Evolutionary conservation across 30 jellyfish, hydroid and myxozoan species (phyloP).

Genomic region (Pseudorhiza aurosa): DNA sequence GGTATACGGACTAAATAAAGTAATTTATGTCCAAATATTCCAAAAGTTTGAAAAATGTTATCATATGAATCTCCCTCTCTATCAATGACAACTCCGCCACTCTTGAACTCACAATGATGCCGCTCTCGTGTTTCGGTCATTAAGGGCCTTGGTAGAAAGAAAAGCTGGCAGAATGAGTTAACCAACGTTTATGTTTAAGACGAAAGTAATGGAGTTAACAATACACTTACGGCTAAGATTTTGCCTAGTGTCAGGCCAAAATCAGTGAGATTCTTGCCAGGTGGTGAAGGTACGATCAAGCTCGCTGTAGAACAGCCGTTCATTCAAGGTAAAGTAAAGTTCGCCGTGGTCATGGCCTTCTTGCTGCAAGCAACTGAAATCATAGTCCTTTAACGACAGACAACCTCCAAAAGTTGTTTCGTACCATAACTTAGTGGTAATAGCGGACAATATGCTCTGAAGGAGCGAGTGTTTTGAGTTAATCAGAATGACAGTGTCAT

Average conservation of each 20-base stretch:
- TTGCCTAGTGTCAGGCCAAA: slow-evolving; percentile 37
- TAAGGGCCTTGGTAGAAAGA: no score
- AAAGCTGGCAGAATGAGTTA: no score
- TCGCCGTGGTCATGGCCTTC: slow-evolving; percentile 17
- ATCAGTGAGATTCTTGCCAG: slow-evolving; percentile 51
- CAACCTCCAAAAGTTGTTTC: background rate
- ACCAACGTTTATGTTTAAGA: no score
- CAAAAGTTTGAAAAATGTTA: no score
- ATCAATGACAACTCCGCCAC: no score
- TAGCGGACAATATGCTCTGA: background rate
- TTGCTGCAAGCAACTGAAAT: background rate
- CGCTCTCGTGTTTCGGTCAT: no score
- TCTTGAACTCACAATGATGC: no score
- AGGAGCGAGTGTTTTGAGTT: slow-evolving; percentile 27
- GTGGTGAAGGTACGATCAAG: slow-evolving; percentile 48
- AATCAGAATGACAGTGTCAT: slow-evolving; percentile 91
- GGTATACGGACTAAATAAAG: no score
- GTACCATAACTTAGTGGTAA: slow-evolving; percentile 1
- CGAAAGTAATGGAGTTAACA: no score
- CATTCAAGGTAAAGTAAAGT: background rate
- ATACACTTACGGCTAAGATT: slow-evolving; percentile 12
- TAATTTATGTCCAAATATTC: no score
- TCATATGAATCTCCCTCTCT: no score
- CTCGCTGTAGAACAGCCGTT: slow-evolving; percentile 11
- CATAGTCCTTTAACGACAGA: background rate